Base-by-base conservation (phyloP, 1,140 invertebrate genomes). In the Atta cephalotes region DNA sequence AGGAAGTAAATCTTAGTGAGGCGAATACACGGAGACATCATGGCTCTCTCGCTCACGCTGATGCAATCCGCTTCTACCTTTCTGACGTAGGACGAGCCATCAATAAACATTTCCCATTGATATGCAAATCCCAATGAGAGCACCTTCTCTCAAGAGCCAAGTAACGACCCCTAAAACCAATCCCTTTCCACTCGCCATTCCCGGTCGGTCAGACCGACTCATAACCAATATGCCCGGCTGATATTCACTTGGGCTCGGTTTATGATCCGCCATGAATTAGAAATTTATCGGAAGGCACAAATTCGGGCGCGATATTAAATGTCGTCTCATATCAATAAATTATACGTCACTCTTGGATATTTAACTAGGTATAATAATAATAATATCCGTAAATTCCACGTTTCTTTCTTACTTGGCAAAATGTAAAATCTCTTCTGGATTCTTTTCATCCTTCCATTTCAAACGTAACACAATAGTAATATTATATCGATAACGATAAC, bases 71-170 rank as follows among this genome's bases (percentile, higher is more conserved):
- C 60, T 65, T 45, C 28, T 85, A 62, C 31, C 60, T 79, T 77
- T 84, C 58, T 63, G 31, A 60, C 88, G 35, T 78, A 31, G 58
- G 71, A 89, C 78, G 80, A 89, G 80, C 70, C 86, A 80, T 90
- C 87, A 86, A 91, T 92, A 92, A 92, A 92, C 79, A 91, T 91
- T 90, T 68, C 66, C 74, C 21, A 90, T 90, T 89, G 88, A 85
- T 74, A 92, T 90, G 85, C 56, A 91, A 92, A 93, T 92, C 65
- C 53, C 81, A 87, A 51, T 60, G 74, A 62, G 82, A 85, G 78
- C 63, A 60, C 18, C 72, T 86, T 79, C 81, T 70, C 79, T 79
- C 87, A 51, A 85, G 77, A 74, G 74, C 25, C 88, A 87, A 88
- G 88, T 88, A 86, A 78, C 86, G 65, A 79, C 45, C 66, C 65